A percentile compares a stretch with the other conserved stretches of the same genome.
phyloP scores from a whole-genome alignment of 64 coral and sea anemone species.

The Anthopleura sola region DNA sequence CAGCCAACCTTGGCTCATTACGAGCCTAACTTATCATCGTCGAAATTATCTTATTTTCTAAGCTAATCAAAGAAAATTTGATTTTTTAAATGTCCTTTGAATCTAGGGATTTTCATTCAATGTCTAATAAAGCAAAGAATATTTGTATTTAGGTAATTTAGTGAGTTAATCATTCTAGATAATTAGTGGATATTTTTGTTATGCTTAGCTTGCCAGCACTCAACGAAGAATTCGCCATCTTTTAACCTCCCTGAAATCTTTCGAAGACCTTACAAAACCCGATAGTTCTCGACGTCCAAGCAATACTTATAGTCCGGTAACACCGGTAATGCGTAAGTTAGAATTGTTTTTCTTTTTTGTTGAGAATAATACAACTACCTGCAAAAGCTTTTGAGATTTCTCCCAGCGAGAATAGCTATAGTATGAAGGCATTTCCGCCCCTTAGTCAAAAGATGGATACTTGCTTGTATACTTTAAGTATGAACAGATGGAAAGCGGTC shows the following conservation, averaged over 20 bases:
- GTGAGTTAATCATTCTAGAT: neutral
- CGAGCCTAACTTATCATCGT: neutral
- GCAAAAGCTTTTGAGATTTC: neutral
- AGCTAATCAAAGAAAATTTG: conserved; percentile 13
- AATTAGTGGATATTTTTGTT: neutral
- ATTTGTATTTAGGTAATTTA: conserved; percentile 2
- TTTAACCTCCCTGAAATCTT: neutral
- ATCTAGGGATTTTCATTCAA: neutral
- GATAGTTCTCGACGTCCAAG: neutral
- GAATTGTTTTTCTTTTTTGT: neutral
- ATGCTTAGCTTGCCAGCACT: neutral
- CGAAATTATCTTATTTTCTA: conserved; percentile 7
- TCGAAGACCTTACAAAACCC: neutral
- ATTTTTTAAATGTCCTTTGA: conserved; percentile 13
- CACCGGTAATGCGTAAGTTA: conserved; percentile 2
- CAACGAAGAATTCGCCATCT: neutral
- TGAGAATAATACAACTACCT: neutral
- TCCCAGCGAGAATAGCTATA: neutral
- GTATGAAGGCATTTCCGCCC: neutral
- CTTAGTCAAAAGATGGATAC: neutral
- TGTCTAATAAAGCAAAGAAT: conserved; percentile 4
- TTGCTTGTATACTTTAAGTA: neutral
- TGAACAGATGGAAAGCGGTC: neutral
- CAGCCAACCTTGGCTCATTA: neutral
- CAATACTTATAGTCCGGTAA: neutral